Evolutionary conservation across 2,797 vertebrate genomes (phyloP).

Genomic region (Parauchenoglanis ngamensis): DNA sequence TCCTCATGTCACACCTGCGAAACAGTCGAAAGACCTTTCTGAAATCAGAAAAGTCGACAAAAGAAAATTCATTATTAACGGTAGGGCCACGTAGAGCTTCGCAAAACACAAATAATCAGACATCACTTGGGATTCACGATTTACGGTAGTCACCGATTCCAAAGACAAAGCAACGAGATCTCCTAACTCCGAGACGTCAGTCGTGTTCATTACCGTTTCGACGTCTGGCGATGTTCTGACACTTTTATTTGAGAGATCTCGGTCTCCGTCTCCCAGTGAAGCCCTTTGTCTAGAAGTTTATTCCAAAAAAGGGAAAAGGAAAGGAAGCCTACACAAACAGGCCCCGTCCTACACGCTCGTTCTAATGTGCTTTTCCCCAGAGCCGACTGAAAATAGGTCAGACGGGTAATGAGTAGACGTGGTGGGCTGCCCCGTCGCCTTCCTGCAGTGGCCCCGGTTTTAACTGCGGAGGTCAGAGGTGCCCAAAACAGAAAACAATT

Average conservation of each 20-base stretch:
- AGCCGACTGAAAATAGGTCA: constrained; percentile 1
- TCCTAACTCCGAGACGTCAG: background rate
- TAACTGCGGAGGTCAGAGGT: background rate
- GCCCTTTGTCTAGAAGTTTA: background rate
- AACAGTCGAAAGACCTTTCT: background rate
- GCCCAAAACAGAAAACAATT: background rate
- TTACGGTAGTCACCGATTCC: background rate
- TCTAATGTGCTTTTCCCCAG: background rate
- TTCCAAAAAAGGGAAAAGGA: background rate
- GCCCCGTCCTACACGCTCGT: background rate
- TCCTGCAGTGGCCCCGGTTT: background rate
- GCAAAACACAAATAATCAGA: background rate
- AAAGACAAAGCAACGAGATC: background rate
- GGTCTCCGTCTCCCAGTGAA: background rate
- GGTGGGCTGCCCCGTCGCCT: background rate
- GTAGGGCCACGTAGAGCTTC: no score
- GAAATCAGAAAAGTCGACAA: background rate
- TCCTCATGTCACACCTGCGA: background rate
- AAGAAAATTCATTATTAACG: background rate
- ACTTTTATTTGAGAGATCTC: background rate
- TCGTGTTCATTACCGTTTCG: background rate
- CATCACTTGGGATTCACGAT: background rate
- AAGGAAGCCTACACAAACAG: background rate
- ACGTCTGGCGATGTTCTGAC: background rate
- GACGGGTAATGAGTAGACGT: background rate